These are phyloP conservation scores for Cheilinus undulatus DNA, from an alignment of 2,113 vertebrate genomes.

Conservation along the genomic window DNA sequence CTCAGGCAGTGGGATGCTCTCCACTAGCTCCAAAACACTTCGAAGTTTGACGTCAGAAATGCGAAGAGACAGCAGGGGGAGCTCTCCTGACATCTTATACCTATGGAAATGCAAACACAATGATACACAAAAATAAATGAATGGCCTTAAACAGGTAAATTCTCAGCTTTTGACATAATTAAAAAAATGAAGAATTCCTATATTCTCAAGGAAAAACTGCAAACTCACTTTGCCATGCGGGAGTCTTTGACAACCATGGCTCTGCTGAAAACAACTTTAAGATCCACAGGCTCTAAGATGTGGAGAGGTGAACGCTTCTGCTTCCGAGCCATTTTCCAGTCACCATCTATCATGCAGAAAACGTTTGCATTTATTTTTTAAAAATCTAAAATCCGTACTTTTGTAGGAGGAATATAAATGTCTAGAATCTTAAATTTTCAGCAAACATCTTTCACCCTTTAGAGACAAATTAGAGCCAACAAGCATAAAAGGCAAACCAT, in stretches of 20 bases:
- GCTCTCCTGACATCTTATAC: constrained; percentile 92
- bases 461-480: too few species aligned
- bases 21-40: constrained; percentile 89
- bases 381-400: too few species aligned
- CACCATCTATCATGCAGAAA: constrained; percentile 83
- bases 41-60: constrained; percentile 93
- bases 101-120: constrained; percentile 73
- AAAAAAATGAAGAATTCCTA: background rate
- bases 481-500: too few species aligned
- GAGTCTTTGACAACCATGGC: constrained; percentile 95
- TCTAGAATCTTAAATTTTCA: too few species aligned
- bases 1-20: constrained; percentile 93
- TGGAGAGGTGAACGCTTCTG: constrained; percentile 88
- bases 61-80: constrained; percentile 91
- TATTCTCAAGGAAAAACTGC: background rate
- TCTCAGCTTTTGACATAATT: background rate
- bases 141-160: background rate
- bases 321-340: constrained; percentile 93
- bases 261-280: constrained; percentile 91
- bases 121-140: background rate
- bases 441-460: too few species aligned
- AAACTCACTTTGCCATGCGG: constrained; percentile 94
- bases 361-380: constrained; percentile 23
- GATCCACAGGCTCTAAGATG: constrained; percentile 93
- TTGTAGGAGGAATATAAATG: too few species aligned